Base-by-base conservation (phyloP, 2,888 invertebrate species). In the Drosophila recens region DNA sequence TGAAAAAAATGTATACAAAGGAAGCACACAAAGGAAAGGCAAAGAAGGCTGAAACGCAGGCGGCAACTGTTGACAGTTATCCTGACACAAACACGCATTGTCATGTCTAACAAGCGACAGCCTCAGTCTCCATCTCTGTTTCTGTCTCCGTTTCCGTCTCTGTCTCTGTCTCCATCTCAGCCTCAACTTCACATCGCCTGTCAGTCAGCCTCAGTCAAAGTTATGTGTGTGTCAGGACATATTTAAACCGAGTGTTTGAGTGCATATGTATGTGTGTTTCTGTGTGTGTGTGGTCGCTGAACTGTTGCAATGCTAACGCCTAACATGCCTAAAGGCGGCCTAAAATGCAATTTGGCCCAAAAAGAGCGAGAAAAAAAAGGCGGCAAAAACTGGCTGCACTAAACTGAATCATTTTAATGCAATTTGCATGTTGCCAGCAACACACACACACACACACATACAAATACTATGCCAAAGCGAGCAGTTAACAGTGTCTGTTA, bases 31-130 rank as follows among this genome's bases (percentile, higher is more conserved):
- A 23, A 27, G 27, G 27, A 27, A 43, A 5, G 13, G 9, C n/a
- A 23, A 10, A 4, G 38, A n/a, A 48, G 0, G 17, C 13, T 20
- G 42, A 23, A 61, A 62, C 54, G 56, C 51, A 80, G 30, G 54
- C 61, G 68, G 78, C 83, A 74, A 84, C 82, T 84, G 85, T 84
- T 89, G 89, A 87, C 85, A 85, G 85, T 85, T 87, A 85, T 85
- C 85, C 85, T 87, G 85, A 89, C 85, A 89, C 71, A 87, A 89
- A 85, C 85, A 85, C 82, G 87, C 85, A 85, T 84, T 89, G 85
- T 89, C 80, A 84, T 84, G 87, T 87, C 85, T 89, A 84, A 89
- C 85, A 85, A 87, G 85, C 84, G 58, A 73, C 84, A 87, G 82
- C 49, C 46, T 53, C 76, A 72, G 48, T 38, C 36, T 45, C 46